These are phyloP conservation scores for Sparidentex hasta DNA, from an alignment of 2,797 vertebrate genomes.

Conservation along the genomic window DNA sequence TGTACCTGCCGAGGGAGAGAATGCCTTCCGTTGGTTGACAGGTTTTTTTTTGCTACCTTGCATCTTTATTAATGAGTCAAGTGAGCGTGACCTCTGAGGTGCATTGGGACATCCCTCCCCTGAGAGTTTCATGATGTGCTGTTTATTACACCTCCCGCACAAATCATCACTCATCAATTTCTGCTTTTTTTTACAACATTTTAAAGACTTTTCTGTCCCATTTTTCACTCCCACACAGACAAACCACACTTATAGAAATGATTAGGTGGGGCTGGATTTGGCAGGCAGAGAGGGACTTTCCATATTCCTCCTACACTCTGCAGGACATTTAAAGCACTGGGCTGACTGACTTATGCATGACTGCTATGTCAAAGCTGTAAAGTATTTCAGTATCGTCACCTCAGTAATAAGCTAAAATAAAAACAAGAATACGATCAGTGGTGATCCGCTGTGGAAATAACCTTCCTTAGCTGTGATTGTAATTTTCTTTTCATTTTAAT, in stretches of 20 bases:
- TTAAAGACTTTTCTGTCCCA: not conserved
- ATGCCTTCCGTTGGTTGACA: conserved; percentile 1
- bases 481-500: not conserved
- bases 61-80: conserved; percentile 46
- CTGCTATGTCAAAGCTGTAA: not conserved
- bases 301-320: conserved; percentile 52
- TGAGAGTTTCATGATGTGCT: conserved; percentile 10
- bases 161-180: not conserved
- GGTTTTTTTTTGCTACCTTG: conserved; percentile 58
- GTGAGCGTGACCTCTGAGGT: conserved; percentile 37
- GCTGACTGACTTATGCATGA: conserved; percentile 25
- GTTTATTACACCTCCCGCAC: conserved; percentile 1
- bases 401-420: not conserved
- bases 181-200: not conserved
- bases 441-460: not conserved
- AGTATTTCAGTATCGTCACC: not conserved
- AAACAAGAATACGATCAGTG: not conserved
- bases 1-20: conserved; percentile 84
- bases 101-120: conserved; percentile 3
- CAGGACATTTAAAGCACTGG: conserved; percentile 50
- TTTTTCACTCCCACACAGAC: conserved; percentile 27
- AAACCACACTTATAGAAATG: conserved; percentile 39
- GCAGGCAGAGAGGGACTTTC: conserved; percentile 74
- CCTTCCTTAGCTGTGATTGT: not conserved
- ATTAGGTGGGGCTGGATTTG: conserved; percentile 72